These are phyloP conservation scores for Drosophila niveifrons DNA, from an alignment of 2,888 invertebrate genomes.

Conservation along the genomic window DNA sequence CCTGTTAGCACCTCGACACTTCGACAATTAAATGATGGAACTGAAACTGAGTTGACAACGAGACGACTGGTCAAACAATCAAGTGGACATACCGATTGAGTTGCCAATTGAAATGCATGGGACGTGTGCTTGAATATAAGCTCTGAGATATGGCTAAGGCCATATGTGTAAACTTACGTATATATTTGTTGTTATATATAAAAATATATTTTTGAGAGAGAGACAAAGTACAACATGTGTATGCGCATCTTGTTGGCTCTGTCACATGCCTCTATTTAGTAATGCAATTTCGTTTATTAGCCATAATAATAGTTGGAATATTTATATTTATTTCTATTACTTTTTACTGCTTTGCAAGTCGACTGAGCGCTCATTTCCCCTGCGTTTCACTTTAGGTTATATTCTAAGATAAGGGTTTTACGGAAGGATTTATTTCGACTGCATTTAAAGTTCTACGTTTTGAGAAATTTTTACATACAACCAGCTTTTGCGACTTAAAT, in stretches of 20 bases:
- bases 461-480: too few relatives aligned
- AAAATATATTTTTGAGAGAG: not conserved
- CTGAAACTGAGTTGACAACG: conserved; percentile 41
- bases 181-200: not conserved
- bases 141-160: conserved; percentile 11
- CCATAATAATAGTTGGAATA: conserved; percentile 3
- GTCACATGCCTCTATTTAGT: conserved; percentile 22
- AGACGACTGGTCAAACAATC: conserved; percentile 36
- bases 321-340: conserved; percentile 13
- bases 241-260: not conserved
- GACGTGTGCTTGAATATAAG: conserved; percentile 25
- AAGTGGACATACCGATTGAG: conserved; percentile 48
- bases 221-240: not conserved
- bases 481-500: too few relatives aligned
- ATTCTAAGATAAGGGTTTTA: conserved; percentile 28
- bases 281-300: conserved; percentile 19
- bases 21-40: conserved; percentile 37
- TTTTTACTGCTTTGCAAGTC: conserved; percentile 18
- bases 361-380: not conserved
- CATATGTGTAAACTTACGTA: not conserved
- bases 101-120: conserved; percentile 60
- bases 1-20: conserved; percentile 43
- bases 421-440: not conserved
- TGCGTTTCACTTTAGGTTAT: conserved; percentile 2
- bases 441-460: conserved; percentile 6